These are phyloP conservation scores for Trissolcus japonicus DNA, from an alignment of 2,888 invertebrate genomes.

Conservation along the genomic window DNA sequence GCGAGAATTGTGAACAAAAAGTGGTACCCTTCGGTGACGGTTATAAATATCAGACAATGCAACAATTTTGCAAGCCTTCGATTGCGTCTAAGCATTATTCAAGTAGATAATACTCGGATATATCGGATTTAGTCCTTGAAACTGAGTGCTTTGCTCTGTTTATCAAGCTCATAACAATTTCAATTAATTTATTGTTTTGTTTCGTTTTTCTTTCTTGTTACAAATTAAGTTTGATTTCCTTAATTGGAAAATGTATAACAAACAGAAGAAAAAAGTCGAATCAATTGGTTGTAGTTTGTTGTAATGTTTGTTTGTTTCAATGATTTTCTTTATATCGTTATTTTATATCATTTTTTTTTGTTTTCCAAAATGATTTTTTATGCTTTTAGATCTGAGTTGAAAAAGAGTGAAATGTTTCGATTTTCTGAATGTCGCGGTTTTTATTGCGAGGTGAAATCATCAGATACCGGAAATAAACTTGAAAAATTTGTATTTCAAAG, in stretches of 20 bases:
- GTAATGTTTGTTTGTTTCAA: too few relatives aligned
- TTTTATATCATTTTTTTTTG: too few relatives aligned
- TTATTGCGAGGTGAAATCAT: too few relatives aligned
- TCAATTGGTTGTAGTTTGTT: too few relatives aligned
- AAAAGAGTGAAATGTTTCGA: too few relatives aligned
- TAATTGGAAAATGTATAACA: too few relatives aligned
- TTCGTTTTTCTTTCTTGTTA: constrained; percentile 9
- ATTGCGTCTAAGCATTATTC: constrained; percentile 25
- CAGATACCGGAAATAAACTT: constrained; percentile 19
- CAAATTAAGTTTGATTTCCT: too few relatives aligned
- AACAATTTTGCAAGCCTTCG: constrained; percentile 28
- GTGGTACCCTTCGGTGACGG: constrained; percentile 12
- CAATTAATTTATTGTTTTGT: constrained; percentile 2
- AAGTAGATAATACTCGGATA: constrained; percentile 25
- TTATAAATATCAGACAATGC: constrained; percentile 29
- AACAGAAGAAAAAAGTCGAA: too few relatives aligned
- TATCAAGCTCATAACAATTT: constrained; percentile 24
- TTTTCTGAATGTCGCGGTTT: too few relatives aligned
- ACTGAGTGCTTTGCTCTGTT: constrained; percentile 30
- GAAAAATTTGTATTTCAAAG: constrained; percentile 31
- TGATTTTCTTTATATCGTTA: too few relatives aligned
- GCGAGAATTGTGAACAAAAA: constrained; percentile 11
- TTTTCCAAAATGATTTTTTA: too few relatives aligned
- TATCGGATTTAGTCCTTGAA: constrained; percentile 42
- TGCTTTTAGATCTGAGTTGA: too few relatives aligned